A percentile compares a stretch with the other conserved stretches of the same genome.
Evolutionary conservation across 2,888 invertebrate species (phyloP).

Genomic region (Troglohyphantes excavatus): DNA sequence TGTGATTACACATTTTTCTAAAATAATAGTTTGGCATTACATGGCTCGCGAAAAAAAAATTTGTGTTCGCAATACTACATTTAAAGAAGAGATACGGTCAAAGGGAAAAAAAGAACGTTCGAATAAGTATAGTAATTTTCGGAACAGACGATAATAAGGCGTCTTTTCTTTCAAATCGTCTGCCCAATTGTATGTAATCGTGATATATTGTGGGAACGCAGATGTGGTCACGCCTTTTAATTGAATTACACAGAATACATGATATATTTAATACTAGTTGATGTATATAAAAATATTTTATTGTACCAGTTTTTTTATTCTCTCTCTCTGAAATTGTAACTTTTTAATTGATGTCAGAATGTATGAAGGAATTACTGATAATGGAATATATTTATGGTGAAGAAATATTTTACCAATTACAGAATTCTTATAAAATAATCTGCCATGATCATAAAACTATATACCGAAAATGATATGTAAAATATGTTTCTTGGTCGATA

Average conservation of each 20-base stretch:
- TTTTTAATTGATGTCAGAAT: too few species aligned
- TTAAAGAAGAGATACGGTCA: neutral
- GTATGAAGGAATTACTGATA: too few species aligned
- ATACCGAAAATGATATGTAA: too few species aligned
- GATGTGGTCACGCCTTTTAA: conserved; percentile 35
- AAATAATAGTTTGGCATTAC: neutral
- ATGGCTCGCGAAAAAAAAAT: neutral
- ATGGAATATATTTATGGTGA: too few species aligned
- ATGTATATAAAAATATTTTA: too few species aligned
- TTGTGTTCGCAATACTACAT: neutral
- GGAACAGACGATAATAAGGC: conserved; percentile 28
- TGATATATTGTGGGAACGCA: conserved; percentile 30
- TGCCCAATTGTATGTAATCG: conserved; percentile 12
- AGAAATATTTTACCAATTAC: too few species aligned
- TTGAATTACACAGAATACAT: conserved; percentile 17
- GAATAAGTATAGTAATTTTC: conserved; percentile 26
- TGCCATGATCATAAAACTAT: too few species aligned
- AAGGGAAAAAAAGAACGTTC: neutral
- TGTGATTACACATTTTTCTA: neutral
- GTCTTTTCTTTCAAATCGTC: conserved; percentile 6
- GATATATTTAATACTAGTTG: too few species aligned
- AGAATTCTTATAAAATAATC: too few species aligned
- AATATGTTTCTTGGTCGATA: too few species aligned
- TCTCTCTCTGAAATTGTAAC: too few species aligned
- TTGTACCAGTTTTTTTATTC: too few species aligned